Conservation (phyloP, 2,113 vertebrate species). For the Aythya baeri region DNA sequence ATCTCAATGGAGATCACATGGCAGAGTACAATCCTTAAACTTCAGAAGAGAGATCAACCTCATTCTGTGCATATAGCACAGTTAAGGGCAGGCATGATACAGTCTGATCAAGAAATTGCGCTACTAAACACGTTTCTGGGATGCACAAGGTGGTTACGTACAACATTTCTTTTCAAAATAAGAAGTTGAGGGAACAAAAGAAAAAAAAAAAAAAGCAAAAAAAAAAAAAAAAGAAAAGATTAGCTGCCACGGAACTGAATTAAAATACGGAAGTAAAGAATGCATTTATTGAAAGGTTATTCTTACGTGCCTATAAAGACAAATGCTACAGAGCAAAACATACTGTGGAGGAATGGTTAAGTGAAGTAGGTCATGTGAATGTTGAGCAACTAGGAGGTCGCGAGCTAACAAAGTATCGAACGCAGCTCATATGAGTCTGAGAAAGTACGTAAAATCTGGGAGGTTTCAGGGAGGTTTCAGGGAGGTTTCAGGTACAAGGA, state of each 20-base stretch:
- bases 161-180: neutral
- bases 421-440: too few relatives aligned
- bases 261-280: neutral
- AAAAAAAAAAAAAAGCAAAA: neutral
- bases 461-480: too few relatives aligned
- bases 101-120: neutral
- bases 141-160: neutral
- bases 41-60: neutral
- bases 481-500: too few relatives aligned
- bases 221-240: neutral
- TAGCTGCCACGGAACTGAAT: neutral
- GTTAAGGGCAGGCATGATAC: neutral
- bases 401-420: too few relatives aligned
- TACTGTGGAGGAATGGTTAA: too few relatives aligned
- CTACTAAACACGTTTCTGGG: neutral
- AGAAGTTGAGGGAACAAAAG: neutral
- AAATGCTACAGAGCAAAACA: neutral
- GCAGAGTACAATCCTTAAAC: neutral
- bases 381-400: too few relatives aligned
- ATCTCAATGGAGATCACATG: neutral
- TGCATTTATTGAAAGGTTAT: neutral
- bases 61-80: neutral
- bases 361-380: too few relatives aligned
- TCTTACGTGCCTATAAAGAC: fast-evolving
- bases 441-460: too few relatives aligned